Percentiles rank a stretch among this genome's conserved stretches.
phyloP scores from a whole-genome alignment of 64 coral and sea anemone species.

The Cladopsammia gracilis region DNA sequence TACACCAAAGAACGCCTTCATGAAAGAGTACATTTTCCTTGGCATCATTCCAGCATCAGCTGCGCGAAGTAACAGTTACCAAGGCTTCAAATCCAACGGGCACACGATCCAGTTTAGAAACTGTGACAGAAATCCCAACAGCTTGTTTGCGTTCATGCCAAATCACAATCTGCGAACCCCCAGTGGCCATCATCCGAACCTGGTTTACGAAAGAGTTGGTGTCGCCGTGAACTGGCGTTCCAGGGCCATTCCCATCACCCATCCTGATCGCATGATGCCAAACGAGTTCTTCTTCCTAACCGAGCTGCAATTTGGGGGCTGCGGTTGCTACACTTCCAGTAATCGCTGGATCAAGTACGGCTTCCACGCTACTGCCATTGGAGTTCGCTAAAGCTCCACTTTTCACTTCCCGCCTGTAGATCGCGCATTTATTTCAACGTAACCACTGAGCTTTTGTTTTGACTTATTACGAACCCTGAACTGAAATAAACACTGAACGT shows the following conservation, averaged over 20 bases:
- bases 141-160: not conserved
- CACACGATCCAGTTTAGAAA: no score
- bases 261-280: conserved; percentile 12
- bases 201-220: no score
- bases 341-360: conserved; percentile 36
- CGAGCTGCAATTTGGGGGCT: conserved; percentile 75
- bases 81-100: no score
- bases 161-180: conserved; percentile 35
- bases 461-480: no score
- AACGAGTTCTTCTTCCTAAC: conserved; percentile 39
- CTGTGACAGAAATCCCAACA: not conserved
- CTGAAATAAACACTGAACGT: no score
- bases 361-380: conserved; percentile 60
- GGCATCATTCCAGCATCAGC: conserved; percentile 34
- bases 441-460: no score
- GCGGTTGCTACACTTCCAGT: conserved; percentile 71
- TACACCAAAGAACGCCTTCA: not conserved
- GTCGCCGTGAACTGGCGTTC: conserved; percentile 48
- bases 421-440: no score
- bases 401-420: no score
- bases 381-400: conserved; percentile 7
- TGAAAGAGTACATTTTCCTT: not conserved
- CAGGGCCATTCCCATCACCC: not conserved
- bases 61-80: not conserved
- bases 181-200: no score